A percentile compares a stretch with the other conserved stretches of the same genome.
Evolutionary conservation across 2,113 vertebrate species (phyloP).

Genomic region (Zosterops lateralis): DNA sequence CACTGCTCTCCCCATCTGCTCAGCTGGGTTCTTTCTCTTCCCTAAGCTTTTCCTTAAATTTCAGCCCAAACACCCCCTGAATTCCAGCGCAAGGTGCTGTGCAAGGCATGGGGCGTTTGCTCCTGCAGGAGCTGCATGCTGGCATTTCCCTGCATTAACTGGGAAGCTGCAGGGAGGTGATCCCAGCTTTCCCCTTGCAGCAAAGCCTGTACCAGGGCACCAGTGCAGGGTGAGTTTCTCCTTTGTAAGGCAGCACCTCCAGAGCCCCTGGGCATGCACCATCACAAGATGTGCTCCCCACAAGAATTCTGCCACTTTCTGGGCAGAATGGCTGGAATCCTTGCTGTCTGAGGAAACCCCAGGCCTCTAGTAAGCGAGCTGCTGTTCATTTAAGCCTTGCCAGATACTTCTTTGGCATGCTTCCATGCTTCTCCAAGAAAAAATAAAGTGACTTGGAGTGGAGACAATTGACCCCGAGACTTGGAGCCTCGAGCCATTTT

Average conservation of each 20-base stretch:
- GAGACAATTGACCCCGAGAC: slow-evolving; percentile 46
- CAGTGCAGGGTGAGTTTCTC: not conserved
- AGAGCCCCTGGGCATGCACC: not conserved
- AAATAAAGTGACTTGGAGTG: slow-evolving; percentile 42
- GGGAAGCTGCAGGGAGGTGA: not conserved
- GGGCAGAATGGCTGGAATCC: not conserved
- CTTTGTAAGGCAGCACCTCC: not conserved
- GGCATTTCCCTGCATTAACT: not conserved
- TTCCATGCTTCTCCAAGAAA: slow-evolving; percentile 38
- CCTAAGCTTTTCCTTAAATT: not conserved
- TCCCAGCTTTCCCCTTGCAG: not conserved
- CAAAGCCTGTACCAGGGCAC: not conserved
- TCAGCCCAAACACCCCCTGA: not conserved
- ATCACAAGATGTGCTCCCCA: not conserved
- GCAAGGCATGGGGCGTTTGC: not conserved
- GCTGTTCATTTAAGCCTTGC: slow-evolving; percentile 62
- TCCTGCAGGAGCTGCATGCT: not conserved
- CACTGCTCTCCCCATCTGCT: not conserved
- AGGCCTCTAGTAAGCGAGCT: not conserved
- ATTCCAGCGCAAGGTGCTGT: not conserved
- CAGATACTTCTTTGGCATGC: slow-evolving; percentile 39
- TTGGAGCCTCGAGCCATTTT: slow-evolving; percentile 28
- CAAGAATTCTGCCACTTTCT: not conserved
- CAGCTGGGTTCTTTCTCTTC: not conserved
- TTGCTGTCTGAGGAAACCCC: not conserved